Conservation (phyloP, 2,113 vertebrate genomes). For the Coptodon bakossiorum region DNA sequence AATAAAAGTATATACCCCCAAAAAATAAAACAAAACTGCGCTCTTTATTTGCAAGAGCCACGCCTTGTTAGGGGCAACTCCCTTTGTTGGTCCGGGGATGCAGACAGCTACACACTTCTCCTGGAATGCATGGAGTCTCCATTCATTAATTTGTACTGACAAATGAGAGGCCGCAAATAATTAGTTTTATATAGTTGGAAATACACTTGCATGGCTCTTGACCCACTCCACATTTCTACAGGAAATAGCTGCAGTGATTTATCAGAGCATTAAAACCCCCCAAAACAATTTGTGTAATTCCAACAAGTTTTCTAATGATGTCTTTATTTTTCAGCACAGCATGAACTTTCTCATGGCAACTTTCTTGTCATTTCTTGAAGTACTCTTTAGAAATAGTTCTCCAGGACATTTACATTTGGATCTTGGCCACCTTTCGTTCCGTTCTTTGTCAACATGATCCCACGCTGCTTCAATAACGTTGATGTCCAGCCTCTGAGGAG, state of each 20-base stretch:
- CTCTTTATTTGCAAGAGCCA: neutral
- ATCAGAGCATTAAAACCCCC: fast-evolving
- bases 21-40: neutral
- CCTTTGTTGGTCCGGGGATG: neutral
- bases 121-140: neutral
- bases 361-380: neutral
- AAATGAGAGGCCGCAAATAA: neutral
- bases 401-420: neutral
- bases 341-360: neutral
- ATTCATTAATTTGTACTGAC: neutral
- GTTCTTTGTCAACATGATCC: neutral
- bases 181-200: neutral
- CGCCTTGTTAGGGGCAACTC: neutral
- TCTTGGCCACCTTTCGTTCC: fast-evolving
- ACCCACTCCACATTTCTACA: neutral
- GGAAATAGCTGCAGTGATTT: neutral
- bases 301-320: neutral
- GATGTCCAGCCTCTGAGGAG: neutral
- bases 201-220: neutral
- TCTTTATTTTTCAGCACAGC: neutral
- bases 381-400: neutral
- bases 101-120: neutral
- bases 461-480: neutral
- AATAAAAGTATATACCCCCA: neutral
- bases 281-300: neutral